Evolutionary conservation across 2,797 vertebrate genomes (phyloP), one percentile per base, ranked within the genome.

Genomic region (Lemur catta): DNA sequence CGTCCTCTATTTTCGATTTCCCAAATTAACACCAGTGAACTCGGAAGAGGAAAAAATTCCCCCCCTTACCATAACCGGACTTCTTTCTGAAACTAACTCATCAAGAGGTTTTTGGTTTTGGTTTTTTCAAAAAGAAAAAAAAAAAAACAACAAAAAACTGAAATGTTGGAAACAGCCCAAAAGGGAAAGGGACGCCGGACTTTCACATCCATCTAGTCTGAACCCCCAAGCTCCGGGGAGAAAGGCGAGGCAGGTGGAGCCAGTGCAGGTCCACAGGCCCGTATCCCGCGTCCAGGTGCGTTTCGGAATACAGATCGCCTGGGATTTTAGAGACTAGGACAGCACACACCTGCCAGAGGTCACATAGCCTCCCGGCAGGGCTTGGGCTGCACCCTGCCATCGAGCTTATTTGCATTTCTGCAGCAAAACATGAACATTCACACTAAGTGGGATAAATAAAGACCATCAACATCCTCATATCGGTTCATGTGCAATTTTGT

Each of bases 81-180:
- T 43, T 55, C 35, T 84, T 89, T 76, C 76, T 65, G 94, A 94
- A 97, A 88, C 84, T 78, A 93, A 78, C 48, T 17, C 41, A 65
- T 65, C 15, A n/a, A 50, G 35, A 84, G 20, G 26, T 52, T 72
- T 52, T 74, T 43, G 13, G 30, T 63, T 63, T 63, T 3, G 30
- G 20, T 24, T 9, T 63, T 7, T 33, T 41, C 20, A 41, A 33
- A 78, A 76, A 63, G 59, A 59, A n/a, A 15, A n/a, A n/a, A n/a
- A n/a, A n/a, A n/a, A n/a, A n/a, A n/a, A n/a, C n/a, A n/a, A n/a
- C n/a, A n/a, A 76, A 84, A 88, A 97, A 95, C 69, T 14, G 79
- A 97, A 96, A 95, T 46, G 48, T 65, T 88, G 57, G 85, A 81
- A 91, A 22, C 6, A 48, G 57, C 8, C 33, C 33, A 22, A 81